These are phyloP conservation scores for Misgurnus anguillicaudatus DNA, from an alignment of 2,113 vertebrate species.

Conservation along the genomic window DNA sequence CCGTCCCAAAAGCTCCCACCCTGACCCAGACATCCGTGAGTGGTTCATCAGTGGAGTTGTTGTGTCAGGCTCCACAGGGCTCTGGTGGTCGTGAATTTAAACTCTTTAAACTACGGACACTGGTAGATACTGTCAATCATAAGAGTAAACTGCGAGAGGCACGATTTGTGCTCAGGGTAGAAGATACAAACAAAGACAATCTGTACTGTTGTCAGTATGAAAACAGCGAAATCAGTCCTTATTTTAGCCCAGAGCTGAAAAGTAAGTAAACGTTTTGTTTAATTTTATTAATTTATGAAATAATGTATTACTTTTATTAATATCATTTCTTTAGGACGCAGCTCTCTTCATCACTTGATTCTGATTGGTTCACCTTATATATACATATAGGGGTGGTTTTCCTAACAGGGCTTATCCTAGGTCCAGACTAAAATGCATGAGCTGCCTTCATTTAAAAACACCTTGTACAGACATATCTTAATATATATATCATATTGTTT, in stretches of 20 bases:
- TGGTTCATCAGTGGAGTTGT: slow-evolving; percentile 46
- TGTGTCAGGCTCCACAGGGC: slow-evolving; percentile 64
- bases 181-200: not conserved
- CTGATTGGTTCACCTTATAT: no score
- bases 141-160: slow-evolving; percentile 29
- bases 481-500: no score
- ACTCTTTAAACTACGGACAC: slow-evolving; percentile 41
- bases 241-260: slow-evolving; percentile 17
- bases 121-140: slow-evolving; percentile 44
- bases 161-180: slow-evolving; percentile 50
- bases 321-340: no score
- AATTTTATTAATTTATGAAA: no score
- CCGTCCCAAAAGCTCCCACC: slow-evolving; percentile 46
- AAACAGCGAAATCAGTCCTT: slow-evolving; percentile 65
- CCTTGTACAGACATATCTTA: no score
- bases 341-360: no score
- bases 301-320: no score
- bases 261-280: slow-evolving; percentile 39
- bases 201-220: slow-evolving; percentile 72
- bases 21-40: slow-evolving; percentile 44
- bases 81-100: slow-evolving; percentile 58
- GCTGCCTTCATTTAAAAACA: no score
- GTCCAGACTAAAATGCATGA: no score
- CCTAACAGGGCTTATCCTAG: no score
- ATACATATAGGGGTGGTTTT: no score